Conservation (phyloP, 2,113 vertebrate species). For the Okapia johnstoni region DNA sequence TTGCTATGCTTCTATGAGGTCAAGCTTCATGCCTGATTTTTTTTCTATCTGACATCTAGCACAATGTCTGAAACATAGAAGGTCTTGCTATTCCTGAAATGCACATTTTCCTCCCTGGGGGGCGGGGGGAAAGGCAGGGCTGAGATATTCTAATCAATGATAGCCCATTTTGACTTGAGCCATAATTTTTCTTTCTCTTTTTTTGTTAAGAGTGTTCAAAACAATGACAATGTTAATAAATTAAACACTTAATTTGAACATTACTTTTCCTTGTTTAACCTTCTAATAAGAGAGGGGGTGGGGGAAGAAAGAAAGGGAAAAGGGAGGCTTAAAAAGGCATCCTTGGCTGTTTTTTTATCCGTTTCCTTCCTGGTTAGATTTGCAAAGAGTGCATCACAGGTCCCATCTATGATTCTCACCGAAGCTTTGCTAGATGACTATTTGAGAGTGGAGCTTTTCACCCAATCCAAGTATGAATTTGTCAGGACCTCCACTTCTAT, state of each 20-base stretch:
- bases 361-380: neutral
- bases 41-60: neutral
- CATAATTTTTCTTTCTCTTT: neutral
- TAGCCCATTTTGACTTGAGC: neutral
- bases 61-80: neutral
- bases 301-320: neutral
- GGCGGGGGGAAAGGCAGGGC: neutral
- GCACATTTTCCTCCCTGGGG: neutral
- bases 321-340: neutral
- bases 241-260: neutral
- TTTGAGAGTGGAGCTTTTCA: neutral
- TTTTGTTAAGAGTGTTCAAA: neutral
- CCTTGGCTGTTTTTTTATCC: neutral
- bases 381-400: neutral
- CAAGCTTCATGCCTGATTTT: neutral
- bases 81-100: neutral
- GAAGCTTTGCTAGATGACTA: neutral
- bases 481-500: neutral
- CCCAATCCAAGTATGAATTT: neutral
- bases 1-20: neutral
- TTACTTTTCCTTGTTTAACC: slow-evolving; percentile 2
- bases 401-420: neutral
- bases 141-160: neutral
- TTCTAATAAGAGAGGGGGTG: neutral
- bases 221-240: neutral